Base-by-base conservation (phyloP, 2,797 vertebrate genomes). In the Myotis pilosus region DNA sequence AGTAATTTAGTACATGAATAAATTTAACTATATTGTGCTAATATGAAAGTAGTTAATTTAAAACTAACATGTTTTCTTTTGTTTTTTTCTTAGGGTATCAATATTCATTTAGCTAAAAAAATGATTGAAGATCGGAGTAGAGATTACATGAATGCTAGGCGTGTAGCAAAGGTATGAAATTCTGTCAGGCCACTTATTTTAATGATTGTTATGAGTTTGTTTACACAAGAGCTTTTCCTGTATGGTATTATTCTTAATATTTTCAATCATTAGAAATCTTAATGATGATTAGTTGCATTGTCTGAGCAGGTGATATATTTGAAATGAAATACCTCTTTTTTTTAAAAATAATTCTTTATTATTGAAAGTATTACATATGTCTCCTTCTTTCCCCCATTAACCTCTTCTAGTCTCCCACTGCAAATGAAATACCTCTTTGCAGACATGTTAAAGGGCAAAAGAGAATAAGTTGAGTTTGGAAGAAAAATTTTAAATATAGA, bases 121-220 rank as follows among this genome's bases (percentile, higher is more conserved):
- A 99, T 99, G 99, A 99, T 99, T 75, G 99, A 99, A 97, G 99
- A 99, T 98, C 99, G 99, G 86, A 99, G 99, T 97, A 99, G 99
- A 98, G 99, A 99, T 98, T 99, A 99, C 96, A 99, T 99, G 99
- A 99, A 99, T 11, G 99, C 99, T 86, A 98, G 99, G 95, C 99
- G 99, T 94, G 99, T 99, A 85, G 99, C 99, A 88, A 99, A 99
- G 99, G 99, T 99, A 98, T 78, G 89, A 10, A 71, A 22, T 92
- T 96, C 69, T 0, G 36, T 89, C 3, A 92, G 76, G 62, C 36
- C 71, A 9, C 47, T 86, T 64, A 60, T 0, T 94, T 92, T 87
- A 92, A 81, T 89, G 28, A 57, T 81, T 57, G 17, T 84, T 87
- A 8, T 78, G 53, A 84, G 30, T 57, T 28, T 90, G 5, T 82